Evolutionary conservation across 2,113 vertebrate genomes (phyloP).

Genomic region (Apistogramma diplotaenia): DNA sequence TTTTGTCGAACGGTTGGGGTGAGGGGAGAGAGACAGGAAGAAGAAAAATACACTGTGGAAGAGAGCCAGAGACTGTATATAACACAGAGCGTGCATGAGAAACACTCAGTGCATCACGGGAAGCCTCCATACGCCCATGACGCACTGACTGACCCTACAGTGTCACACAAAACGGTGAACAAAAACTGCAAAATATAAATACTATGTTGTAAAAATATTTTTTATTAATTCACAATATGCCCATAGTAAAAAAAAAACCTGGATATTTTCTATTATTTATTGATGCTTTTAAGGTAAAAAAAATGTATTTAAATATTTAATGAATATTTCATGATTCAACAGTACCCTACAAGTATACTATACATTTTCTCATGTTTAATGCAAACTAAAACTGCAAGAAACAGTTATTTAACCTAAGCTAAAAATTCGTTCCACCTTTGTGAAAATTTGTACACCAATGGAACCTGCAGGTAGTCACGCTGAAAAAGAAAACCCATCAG

Average conservation of each 20-base stretch:
- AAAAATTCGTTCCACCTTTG: background rate
- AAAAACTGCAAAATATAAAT: background rate
- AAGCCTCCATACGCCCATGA: too few species aligned
- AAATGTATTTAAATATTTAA: too few species aligned
- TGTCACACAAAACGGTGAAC: background rate
- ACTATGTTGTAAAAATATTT: background rate
- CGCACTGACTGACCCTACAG: too few species aligned
- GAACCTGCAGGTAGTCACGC: background rate
- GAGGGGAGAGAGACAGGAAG: too few species aligned
- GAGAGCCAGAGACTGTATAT: too few species aligned
- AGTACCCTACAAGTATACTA: too few species aligned
- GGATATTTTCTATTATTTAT: background rate
- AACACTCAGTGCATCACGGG: too few species aligned
- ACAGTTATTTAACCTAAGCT: background rate
- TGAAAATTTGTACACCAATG: background rate
- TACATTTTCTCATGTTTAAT: background rate
- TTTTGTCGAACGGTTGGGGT: too few species aligned
- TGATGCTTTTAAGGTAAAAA: background rate
- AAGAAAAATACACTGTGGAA: too few species aligned
- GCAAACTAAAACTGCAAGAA: background rate
- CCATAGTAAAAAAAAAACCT: background rate
- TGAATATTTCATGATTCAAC: background rate
- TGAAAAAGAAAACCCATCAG: background rate
- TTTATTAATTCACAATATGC: background rate
- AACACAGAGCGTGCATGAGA: too few species aligned